These are phyloP conservation scores for Hippocampus comes DNA, from an alignment of 2,113 vertebrate genomes.

Conservation along the genomic window DNA sequence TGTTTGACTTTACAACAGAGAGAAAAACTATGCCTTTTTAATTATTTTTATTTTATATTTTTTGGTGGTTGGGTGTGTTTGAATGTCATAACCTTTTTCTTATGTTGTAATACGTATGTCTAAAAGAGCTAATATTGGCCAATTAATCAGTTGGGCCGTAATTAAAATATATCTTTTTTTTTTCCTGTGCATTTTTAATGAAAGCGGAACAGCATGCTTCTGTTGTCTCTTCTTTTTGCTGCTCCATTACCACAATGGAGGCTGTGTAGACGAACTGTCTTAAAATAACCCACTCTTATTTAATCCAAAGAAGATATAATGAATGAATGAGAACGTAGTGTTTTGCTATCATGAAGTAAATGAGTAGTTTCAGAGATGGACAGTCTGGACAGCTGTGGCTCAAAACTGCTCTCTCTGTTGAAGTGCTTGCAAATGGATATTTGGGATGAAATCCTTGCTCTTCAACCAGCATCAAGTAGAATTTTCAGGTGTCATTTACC, in stretches of 20 bases:
- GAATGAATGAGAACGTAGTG: too few relatives aligned
- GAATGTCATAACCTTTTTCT: too few relatives aligned
- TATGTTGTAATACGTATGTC: too few relatives aligned
- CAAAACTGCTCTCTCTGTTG: conserved; percentile 49
- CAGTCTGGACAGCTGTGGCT: conserved; percentile 15
- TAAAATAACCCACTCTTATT: neutral
- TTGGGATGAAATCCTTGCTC: conserved; percentile 39
- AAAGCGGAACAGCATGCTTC: conserved; percentile 55
- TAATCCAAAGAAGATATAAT: neutral
- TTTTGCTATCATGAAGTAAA: neutral
- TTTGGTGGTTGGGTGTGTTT: too few relatives aligned
- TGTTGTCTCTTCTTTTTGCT: conserved; percentile 13
- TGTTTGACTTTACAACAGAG: too few relatives aligned
- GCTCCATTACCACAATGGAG: conserved; percentile 16
- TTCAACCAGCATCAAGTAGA: conserved; percentile 55
- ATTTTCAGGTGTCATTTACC: conserved; percentile 55
- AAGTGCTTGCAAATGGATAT: conserved; percentile 59
- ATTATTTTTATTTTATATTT: too few relatives aligned
- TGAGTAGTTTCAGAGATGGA: neutral
- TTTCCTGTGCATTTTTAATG: conserved; percentile 46
- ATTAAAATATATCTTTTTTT: conserved; percentile 31
- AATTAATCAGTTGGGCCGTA: too few relatives aligned
- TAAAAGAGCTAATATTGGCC: too few relatives aligned
- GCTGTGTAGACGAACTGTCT: neutral
- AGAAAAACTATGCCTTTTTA: too few relatives aligned